Conservation (phyloP, 2,113 vertebrate genomes). For the Leptocoma aspasia region DNA sequence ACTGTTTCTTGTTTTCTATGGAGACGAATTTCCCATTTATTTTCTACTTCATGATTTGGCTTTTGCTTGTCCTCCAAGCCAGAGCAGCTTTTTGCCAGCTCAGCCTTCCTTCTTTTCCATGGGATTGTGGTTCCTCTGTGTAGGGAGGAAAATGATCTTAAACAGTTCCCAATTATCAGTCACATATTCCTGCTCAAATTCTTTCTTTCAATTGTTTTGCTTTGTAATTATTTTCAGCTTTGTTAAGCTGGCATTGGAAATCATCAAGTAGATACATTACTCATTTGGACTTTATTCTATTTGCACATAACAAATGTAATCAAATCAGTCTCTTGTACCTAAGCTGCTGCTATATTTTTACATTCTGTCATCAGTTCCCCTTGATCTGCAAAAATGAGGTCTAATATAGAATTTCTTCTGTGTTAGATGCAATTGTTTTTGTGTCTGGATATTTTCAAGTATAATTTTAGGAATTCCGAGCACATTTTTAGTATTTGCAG, state of each 20-base stretch:
- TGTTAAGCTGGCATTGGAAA: conserved; percentile 58
- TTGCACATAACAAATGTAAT: conserved; percentile 69
- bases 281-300: conserved; percentile 60
- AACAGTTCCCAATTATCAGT: conserved; percentile 28
- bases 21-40: neutral
- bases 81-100: neutral
- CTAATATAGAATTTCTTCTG: conserved; percentile 58
- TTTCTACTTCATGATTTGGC: neutral
- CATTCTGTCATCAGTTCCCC: conserved; percentile 61
- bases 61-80: neutral
- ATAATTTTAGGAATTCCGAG: conserved; percentile 50
- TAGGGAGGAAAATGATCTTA: neutral
- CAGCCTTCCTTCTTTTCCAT: neutral
- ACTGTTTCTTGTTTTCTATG: neutral
- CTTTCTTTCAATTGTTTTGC: conserved; percentile 53
- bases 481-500: conserved; percentile 51
- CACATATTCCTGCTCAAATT: conserved; percentile 32
- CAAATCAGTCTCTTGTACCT: conserved; percentile 61
- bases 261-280: conserved; percentile 61
- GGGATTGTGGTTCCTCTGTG: neutral
- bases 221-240: conserved; percentile 68
- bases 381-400: conserved; percentile 62
- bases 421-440: conserved; percentile 23
- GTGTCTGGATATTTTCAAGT: conserved; percentile 59
- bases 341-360: conserved; percentile 66